Percentiles rank a stretch among this genome's conserved stretches.
Conservation (phyloP, 2,888 invertebrate species). For the Ernsta delagoae region DNA sequence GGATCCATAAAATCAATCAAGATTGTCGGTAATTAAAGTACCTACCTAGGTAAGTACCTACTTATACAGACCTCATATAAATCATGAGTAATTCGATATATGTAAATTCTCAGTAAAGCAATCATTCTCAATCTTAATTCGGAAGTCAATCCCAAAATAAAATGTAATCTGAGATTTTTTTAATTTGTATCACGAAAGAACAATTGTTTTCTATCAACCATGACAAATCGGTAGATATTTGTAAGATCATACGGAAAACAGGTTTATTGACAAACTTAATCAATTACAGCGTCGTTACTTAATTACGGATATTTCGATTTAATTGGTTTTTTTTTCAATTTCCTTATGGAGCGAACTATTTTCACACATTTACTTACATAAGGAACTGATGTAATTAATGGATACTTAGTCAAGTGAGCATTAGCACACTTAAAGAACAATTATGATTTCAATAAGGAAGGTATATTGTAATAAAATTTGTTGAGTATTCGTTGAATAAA, state of each 20-base stretch:
- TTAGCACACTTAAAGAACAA: conserved; percentile 8
- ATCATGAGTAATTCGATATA: too few species aligned
- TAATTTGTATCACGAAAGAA: too few species aligned
- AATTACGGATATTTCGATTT: not conserved
- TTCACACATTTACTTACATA: not conserved
- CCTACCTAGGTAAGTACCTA: too few species aligned
- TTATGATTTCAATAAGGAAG: conserved; percentile 4
- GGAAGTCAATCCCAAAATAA: too few species aligned
- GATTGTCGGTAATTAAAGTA: not conserved
- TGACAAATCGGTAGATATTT: too few species aligned
- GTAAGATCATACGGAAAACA: not conserved
- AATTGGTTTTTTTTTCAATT: conserved; percentile 4
- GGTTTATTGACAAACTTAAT: conserved; percentile 2
- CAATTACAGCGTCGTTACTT: not conserved
- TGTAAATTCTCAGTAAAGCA: too few species aligned
- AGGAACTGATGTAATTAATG: conserved; percentile 1
- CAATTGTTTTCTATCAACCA: too few species aligned
- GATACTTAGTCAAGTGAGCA: not conserved
- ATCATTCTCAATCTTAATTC: too few species aligned
- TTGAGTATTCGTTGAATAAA: not conserved
- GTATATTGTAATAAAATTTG: not conserved
- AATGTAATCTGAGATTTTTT: too few species aligned
- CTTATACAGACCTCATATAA: too few species aligned
- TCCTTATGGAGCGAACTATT: conserved; percentile 1
- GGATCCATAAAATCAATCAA: not conserved